Percentiles rank a stretch among this genome's conserved stretches.
Evolutionary conservation across 2,113 vertebrate genomes (phyloP).

Genomic region (Antennarius striatus): DNA sequence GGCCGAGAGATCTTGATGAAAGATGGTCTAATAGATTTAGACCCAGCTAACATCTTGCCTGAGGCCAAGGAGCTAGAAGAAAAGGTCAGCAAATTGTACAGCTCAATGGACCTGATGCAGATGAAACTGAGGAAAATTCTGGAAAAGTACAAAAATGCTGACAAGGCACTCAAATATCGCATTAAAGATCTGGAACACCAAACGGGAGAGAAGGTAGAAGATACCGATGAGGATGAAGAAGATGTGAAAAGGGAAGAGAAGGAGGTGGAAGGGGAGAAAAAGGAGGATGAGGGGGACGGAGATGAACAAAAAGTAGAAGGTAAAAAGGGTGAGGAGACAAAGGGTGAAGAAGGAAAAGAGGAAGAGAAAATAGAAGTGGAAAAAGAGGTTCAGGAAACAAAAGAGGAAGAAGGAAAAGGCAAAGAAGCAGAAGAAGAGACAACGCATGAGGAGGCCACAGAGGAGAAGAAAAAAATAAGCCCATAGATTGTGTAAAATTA

Average conservation of each 20-base stretch:
- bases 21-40: slow-evolving; percentile 90
- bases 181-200: slow-evolving; percentile 83
- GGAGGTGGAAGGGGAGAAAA: neutral
- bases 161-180: slow-evolving; percentile 83
- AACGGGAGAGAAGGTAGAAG: slow-evolving; percentile 74
- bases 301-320: slow-evolving; percentile 11
- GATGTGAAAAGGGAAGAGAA: slow-evolving; percentile 36
- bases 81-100: slow-evolving; percentile 85
- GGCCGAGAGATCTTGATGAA: slow-evolving; percentile 95
- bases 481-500: neutral
- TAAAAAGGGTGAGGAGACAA: slow-evolving; percentile 3
- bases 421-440: slow-evolving; percentile 3
- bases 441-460: too few relatives aligned
- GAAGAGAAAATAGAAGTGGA: slow-evolving; percentile 11
- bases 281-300: slow-evolving; percentile 12
- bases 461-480: slow-evolving; percentile 6
- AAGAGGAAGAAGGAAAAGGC: slow-evolving; percentile 1
- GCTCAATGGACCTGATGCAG: slow-evolving; percentile 84
- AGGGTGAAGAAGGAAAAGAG: neutral
- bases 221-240: slow-evolving; percentile 66
- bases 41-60: slow-evolving; percentile 84
- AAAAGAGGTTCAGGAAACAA: neutral
- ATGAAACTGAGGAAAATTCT: slow-evolving; percentile 87
- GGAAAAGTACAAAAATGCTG: slow-evolving; percentile 80
- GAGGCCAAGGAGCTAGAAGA: slow-evolving; percentile 90